These are phyloP conservation scores for Glareola pratincola DNA, from an alignment of 2,113 vertebrate genomes.

Conservation along the genomic window DNA sequence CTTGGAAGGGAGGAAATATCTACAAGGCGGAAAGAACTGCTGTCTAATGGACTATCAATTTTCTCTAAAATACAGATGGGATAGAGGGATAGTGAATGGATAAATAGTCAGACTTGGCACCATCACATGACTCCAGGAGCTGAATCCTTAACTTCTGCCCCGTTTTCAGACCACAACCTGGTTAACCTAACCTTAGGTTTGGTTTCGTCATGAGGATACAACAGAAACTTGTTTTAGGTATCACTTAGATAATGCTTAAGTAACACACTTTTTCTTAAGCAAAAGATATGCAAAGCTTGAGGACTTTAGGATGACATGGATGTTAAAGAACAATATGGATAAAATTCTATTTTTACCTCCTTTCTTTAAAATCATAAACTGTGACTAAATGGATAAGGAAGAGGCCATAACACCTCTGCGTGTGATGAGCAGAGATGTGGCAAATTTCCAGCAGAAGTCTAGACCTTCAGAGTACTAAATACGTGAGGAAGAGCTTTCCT, in stretches of 20 bases:
- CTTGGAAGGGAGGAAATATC: not conserved
- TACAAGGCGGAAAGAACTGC: not conserved
- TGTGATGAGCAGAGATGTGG: not conserved
- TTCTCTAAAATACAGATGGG: not conserved
- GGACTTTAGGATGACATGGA: not conserved
- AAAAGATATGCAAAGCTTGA: not conserved
- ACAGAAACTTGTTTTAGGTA: not conserved
- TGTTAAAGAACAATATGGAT: not conserved
- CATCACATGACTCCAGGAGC: not conserved
- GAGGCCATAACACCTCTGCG: not conserved
- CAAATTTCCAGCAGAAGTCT: not conserved
- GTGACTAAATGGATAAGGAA: not conserved
- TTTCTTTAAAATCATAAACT: not conserved
- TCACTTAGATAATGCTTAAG: not conserved
- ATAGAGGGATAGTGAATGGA: not conserved
- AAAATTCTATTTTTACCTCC: not conserved
- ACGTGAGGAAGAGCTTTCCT: not conserved
- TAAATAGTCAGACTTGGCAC: not conserved
- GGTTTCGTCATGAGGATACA: not conserved
- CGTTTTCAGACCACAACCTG: not conserved
- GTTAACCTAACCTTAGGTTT: not conserved
- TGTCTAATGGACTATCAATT: not conserved
- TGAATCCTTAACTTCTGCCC: not conserved
- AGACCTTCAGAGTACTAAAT: not conserved
- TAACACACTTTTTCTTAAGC: not conserved